phyloP scores from a whole-genome alignment of 2,888 invertebrate species.

The Allolobophora icterica region DNA sequence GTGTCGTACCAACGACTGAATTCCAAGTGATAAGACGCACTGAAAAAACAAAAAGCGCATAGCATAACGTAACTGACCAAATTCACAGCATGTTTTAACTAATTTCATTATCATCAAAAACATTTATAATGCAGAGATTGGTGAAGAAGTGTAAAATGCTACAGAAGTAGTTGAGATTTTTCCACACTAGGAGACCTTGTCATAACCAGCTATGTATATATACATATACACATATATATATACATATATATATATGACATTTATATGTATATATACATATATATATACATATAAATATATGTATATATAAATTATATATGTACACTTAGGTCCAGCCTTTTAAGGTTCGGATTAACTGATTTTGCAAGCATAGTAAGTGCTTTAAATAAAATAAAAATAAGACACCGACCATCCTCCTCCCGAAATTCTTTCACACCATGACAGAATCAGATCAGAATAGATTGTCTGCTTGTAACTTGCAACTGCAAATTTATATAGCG shows the following conservation, averaged over 20 bases:
- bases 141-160: background rate
- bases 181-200: no score
- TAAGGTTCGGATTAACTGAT: background rate
- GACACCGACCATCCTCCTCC: background rate
- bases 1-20: slow-evolving; percentile 77
- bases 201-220: no score
- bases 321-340: no score
- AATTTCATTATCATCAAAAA: background rate
- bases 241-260: no score
- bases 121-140: background rate
- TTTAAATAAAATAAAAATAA: background rate
- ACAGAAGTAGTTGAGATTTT: background rate
- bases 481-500: no score
- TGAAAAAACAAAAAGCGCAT: slow-evolving; percentile 58
- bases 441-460: no score
- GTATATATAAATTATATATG: no score
- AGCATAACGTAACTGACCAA: background rate
- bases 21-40: slow-evolving; percentile 77
- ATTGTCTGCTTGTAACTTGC: no score
- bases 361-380: background rate
- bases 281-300: no score
- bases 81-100: background rate
- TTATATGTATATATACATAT: no score
- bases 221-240: no score
- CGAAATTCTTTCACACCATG: no score